Percentiles rank a stretch among this genome's conserved stretches.
phyloP scores from a whole-genome alignment of 2,797 vertebrate genomes.

The Nothura maculosa region DNA sequence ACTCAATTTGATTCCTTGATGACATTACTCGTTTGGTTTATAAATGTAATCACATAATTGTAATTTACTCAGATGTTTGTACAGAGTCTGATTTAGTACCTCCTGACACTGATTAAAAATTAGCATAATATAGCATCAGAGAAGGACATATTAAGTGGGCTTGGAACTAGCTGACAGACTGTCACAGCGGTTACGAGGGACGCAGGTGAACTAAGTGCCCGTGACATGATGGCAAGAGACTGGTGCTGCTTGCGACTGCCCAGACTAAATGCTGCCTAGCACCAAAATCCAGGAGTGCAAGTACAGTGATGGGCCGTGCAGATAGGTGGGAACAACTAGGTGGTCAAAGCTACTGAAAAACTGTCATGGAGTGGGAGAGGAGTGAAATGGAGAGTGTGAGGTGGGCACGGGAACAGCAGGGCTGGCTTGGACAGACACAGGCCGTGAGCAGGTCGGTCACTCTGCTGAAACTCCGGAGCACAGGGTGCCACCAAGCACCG shows the following conservation, averaged over 20 bases:
- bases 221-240: too few species aligned
- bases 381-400: too few species aligned
- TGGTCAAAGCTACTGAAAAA: too few species aligned
- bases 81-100: background rate
- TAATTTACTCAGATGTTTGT: background rate
- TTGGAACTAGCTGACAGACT: accelerated
- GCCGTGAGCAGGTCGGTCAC: background rate
- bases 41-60: background rate
- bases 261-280: background rate
- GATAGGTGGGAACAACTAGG: background rate
- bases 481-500: background rate
- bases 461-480: background rate
- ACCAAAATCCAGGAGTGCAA: background rate
- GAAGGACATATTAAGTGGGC: accelerated
- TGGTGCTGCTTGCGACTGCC: background rate
- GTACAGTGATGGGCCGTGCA: too few species aligned
- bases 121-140: background rate
- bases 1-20: background rate
- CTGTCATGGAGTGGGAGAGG: too few species aligned
- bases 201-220: too few species aligned
- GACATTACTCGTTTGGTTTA: background rate
- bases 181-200: background rate
- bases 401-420: too few species aligned
- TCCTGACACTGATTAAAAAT: constrained; percentile 18
- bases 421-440: too few species aligned